Conservation (phyloP, 2,888 invertebrate species). For the Mystacides longicornis region DNA sequence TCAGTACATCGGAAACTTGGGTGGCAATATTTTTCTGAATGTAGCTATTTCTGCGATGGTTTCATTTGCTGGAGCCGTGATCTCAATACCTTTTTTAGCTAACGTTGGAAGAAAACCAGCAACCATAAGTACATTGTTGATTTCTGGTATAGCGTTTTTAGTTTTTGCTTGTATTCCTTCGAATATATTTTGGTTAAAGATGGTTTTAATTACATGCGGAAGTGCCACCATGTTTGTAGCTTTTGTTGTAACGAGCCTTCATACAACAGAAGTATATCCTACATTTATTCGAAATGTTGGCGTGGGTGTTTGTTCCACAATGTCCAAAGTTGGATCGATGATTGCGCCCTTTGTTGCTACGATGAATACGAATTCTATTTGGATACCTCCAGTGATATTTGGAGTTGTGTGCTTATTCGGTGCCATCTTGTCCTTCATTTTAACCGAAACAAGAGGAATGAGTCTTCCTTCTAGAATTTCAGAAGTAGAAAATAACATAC, state of each 20-base stretch:
- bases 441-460: conserved; percentile 61
- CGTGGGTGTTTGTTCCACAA: conserved; percentile 65
- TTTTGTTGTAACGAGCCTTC: conserved; percentile 68
- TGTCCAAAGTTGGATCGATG: conserved; percentile 67
- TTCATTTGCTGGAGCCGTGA: conserved; percentile 3
- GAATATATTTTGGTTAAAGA: conserved; percentile 34
- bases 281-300: conserved; percentile 69
- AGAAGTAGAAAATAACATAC: conserved; percentile 57
- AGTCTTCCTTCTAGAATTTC: conserved; percentile 59
- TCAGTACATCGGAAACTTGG: conserved; percentile 58
- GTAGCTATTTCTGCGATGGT: conserved; percentile 57
- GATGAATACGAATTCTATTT: conserved; percentile 36
- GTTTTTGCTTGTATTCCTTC: conserved; percentile 37
- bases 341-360: conserved; percentile 61
- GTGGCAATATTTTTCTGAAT: conserved; percentile 63
- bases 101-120: conserved; percentile 6
- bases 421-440: conserved; percentile 46
- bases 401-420: conserved; percentile 53
- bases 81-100: conserved; percentile 5
- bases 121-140: conserved; percentile 32
- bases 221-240: conserved; percentile 63
- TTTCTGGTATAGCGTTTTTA: conserved; percentile 34
- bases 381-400: conserved; percentile 55
- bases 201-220: conserved; percentile 52
- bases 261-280: conserved; percentile 70